Evolutionary conservation across 2,888 invertebrate genomes (phyloP).

Genomic region (Liopterus haemorrhoidalis): DNA sequence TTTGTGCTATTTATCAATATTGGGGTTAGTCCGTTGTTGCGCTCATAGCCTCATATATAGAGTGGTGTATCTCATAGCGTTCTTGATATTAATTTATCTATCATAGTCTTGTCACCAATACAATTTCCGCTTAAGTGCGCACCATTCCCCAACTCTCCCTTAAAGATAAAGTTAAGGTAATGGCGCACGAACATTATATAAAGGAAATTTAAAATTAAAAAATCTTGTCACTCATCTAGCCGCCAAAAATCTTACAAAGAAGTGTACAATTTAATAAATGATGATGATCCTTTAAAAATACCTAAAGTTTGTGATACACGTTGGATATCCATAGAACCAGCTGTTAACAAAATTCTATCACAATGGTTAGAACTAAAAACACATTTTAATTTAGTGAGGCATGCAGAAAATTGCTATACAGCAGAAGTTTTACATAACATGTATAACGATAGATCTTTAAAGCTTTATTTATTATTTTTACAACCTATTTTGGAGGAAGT

Average conservation of each 20-base stretch:
- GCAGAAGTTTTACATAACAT: conserved; percentile 29
- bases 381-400: conserved; percentile 14
- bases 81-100: too few relatives aligned
- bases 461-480: too few relatives aligned
- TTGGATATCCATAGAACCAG: conserved; percentile 21
- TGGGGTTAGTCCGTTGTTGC: conserved; percentile 2
- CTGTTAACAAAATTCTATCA: conserved; percentile 25
- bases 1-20: neutral
- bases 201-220: too few relatives aligned
- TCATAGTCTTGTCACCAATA: too few relatives aligned
- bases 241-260: conserved; percentile 16
- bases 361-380: conserved; percentile 32
- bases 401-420: conserved; percentile 30
- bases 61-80: too few relatives aligned
- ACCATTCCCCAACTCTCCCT: too few relatives aligned
- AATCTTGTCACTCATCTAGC: conserved; percentile 27
- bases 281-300: conserved; percentile 13
- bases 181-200: too few relatives aligned
- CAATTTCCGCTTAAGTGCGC: too few relatives aligned
- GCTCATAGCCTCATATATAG: conserved; percentile 1
- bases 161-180: too few relatives aligned
- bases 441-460: too few relatives aligned
- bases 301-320: conserved; percentile 5
- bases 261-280: conserved; percentile 18
- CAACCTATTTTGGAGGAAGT: too few relatives aligned